Base-by-base conservation (phyloP, 30 jellyfish, hydroid and myxozoan species). In the Hydractinia symbiolongicarpus region DNA sequence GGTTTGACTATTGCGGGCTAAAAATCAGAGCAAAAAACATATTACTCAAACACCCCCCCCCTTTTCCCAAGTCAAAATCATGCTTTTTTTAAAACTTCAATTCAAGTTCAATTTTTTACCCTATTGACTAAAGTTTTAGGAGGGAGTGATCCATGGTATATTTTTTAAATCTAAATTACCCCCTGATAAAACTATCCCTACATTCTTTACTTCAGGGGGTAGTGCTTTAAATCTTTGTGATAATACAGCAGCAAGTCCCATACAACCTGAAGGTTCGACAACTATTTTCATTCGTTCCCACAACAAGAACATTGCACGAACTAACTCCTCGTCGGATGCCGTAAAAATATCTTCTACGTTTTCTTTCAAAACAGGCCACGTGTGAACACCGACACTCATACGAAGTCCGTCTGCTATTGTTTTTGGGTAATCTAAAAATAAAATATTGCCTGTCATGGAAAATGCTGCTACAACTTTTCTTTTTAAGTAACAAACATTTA, bases 401-500 rank as follows among this genome's bases (percentile, higher is more conserved):
- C 80, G 72, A 54, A 89, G 83, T 9, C 97, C 97, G 75, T 89
- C 97, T 14, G 97, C 97, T 54, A 89, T 56, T 4, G 97, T 89
- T 7, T 84, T 50, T 53, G 97, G 97, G 7, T 74, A 53, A 53
- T 20, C 83, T 75, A 16, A 8, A 13, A 75, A 1, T 14, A 21
- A 75, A 50, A 9, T 6, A 75, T 6, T 7, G n/a, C 5, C 80
- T 13, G n/a, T 20, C 50, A 20, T 67, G 14, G 11, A 3, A 58
- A 58, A 58, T 11, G 15, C 69, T 58, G 44, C 44, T 30, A 30
- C 44, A 30, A 30, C 44, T 30, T 30, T 30, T 30, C 44, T 30
- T 30, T 30, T 30, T 30, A 30, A 30, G 44, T 30, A 30, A 30
- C 1, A 30, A 30, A 30, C 44, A 30, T 30, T 30, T 30, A 30